Base-by-base conservation (phyloP, 2,113 vertebrate species). In the Gopherus flavomarginatus region DNA sequence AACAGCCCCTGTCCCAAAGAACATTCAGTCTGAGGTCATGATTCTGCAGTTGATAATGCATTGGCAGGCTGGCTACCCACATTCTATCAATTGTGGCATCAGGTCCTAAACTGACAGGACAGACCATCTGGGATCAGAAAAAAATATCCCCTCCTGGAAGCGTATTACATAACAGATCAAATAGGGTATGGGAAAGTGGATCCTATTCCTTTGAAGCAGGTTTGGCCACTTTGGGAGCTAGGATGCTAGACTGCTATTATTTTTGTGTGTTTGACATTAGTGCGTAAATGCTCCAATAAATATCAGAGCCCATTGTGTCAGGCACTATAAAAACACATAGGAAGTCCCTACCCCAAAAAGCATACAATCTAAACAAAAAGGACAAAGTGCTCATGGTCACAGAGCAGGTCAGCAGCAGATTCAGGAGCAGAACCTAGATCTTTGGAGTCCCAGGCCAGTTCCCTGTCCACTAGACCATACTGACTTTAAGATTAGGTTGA, bases 11-110 rank as follows among this genome's bases (percentile, higher is more conserved):
- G 92, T 96, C 94, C 93, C 96, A 96, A 56, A 94, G 95, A 94
- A 90, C 96, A 95, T 44, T 7, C 72, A 77, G 95, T 94, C 95
- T 97, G 94, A 97, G 90, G 86, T 88, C 93, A 95, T 97, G 96
- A 97, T 97, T 96, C 90, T 85, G 79, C 96, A 97, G 24, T 14
- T 44, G 72, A 77, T 77, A 42, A 44, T 42, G 11, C 12, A 96
- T 96, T 97, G 96, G 92, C 89, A 91, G 95, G 97, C 93, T 96
- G 62, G 95, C 90, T 96, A 94, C 93, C 93, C 95, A 96, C 93
- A 96, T 95, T 92, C 81, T 95, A 97, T 97, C 96, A 95, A 50
- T 96, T 95, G 95, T 6, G 13, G 72, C 24, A 44, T 44, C 42
- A 77, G 38, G 38, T 26, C 22, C 85, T 94, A 92, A 81, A 50